A percentile compares a stretch with the other conserved stretches of the same genome.
Conservation (phyloP, 2,888 invertebrate genomes). For the Sarcophaga subvicina region DNA sequence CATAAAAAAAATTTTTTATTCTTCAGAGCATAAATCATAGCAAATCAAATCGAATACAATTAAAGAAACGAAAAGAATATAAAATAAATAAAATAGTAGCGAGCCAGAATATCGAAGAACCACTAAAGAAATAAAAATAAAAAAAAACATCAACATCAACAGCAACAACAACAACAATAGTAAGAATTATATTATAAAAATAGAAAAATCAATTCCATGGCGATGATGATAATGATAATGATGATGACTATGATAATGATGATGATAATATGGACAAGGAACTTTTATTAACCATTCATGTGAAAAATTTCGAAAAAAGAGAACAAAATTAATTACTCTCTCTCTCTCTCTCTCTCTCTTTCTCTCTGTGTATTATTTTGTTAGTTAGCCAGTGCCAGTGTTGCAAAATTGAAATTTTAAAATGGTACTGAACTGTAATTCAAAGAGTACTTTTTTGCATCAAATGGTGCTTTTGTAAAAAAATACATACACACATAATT, state of each 20-base stretch:
- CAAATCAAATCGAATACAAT: constrained; percentile 18
- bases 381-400: too few species aligned
- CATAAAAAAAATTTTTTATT: constrained; percentile 22
- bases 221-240: constrained; percentile 57
- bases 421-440: too few species aligned
- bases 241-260: not conserved
- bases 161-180: not conserved
- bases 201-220: constrained; percentile 72
- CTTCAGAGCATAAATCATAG: constrained; percentile 3
- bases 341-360: too few species aligned
- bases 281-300: constrained; percentile 51
- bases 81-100: constrained; percentile 29
- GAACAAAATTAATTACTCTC: not conserved
- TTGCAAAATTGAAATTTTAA: too few species aligned
- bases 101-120: not conserved
- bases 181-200: constrained; percentile 62
- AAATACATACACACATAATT: too few species aligned
- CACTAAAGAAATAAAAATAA: constrained; percentile 22
- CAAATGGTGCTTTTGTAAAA: too few species aligned
- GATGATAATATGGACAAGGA: constrained; percentile 61
- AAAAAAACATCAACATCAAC: not conserved
- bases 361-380: too few species aligned
- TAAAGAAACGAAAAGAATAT: constrained; percentile 35
- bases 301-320: constrained; percentile 49
- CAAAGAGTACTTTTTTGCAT: too few species aligned